phyloP scores from a whole-genome alignment of 2,797 vertebrate species.

The Betta splendens region DNA sequence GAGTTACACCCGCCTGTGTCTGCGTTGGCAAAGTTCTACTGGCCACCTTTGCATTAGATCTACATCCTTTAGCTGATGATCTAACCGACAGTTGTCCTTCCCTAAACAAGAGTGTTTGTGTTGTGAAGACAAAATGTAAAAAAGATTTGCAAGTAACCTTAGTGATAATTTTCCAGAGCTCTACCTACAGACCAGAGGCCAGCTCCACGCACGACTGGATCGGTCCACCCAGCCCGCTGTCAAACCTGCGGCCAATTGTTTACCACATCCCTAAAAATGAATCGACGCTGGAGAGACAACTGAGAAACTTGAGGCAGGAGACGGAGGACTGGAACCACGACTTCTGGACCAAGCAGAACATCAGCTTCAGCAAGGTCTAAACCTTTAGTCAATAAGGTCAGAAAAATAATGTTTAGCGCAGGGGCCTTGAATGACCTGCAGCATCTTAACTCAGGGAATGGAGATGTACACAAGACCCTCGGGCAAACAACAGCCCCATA shows the following conservation, averaged over 20 bases:
- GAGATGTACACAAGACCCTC: not conserved
- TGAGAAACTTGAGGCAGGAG: slow-evolving; percentile 88
- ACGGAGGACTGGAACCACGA: slow-evolving; percentile 91
- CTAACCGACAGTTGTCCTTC: too few relatives aligned
- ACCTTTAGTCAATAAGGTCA: too few relatives aligned
- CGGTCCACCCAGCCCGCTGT: slow-evolving; percentile 88
- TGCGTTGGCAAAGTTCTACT: too few relatives aligned
- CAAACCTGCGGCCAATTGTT: slow-evolving; percentile 88
- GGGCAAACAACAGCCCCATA: not conserved
- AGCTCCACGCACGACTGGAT: slow-evolving; percentile 90
- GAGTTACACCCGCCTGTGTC: not conserved
- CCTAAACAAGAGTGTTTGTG: too few relatives aligned
- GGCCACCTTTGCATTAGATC: too few relatives aligned
- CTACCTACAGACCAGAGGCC: slow-evolving; percentile 78
- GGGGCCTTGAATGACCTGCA: too few relatives aligned
- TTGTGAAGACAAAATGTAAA: too few relatives aligned
- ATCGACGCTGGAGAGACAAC: slow-evolving; percentile 80
- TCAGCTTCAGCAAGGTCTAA: slow-evolving; percentile 82
- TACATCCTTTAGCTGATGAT: too few relatives aligned
- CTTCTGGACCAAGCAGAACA: slow-evolving; percentile 90
- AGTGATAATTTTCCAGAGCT: slow-evolving; percentile 64
- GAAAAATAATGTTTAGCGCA: not conserved
- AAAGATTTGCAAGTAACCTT: too few relatives aligned
- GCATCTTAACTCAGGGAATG: not conserved
- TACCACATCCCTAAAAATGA: slow-evolving; percentile 85